Base-by-base conservation (phyloP, 2,888 invertebrate genomes). In the Microdon myrmicae region DNA sequence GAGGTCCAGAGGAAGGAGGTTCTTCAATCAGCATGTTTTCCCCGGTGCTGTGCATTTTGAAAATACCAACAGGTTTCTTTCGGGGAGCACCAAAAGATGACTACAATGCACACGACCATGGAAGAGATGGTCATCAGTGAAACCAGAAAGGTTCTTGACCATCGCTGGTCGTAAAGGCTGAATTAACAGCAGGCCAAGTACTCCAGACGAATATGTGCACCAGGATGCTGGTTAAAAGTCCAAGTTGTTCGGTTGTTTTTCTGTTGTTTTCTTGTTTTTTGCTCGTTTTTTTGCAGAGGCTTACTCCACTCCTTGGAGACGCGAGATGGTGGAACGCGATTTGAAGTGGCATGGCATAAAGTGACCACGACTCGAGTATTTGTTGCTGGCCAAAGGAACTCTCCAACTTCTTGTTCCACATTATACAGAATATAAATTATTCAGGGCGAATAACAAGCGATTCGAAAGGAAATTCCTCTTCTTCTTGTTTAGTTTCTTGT, bases 391-490 rank as follows among this genome's bases (percentile, higher is more conserved):
- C 6, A 28, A 16, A 34, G 10, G 22, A 34, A 43, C 5, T 6
- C 12, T 29, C 25, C 4, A 34, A 61, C 39, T 56, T 64, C 53
- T 58, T 66, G 53, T 53, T 66, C 66, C 59, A 66, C 31, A 66
- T 66, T 66, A 66, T 66, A 54, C 54, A 66, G 66, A 66, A 66
- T 53, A 66, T 66, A 66, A 66, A 66, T 66, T 59, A 66, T 66
- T 66, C 66, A 58, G 34, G 48, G 44, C 54, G 59, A 66, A 59
- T 59, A 66, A 66, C 59, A 66, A 54, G 64, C 55, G 49, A 28
- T 54, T 54, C 60, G 37, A 38, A 23, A 45, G 44, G 48, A 56
- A 39, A 49, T 49, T 49, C 25, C 41, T 49, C 44, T 45, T 38
- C 34, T 32, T 47, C 28, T 17, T 31, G n/a, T n/a, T n/a, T n/a